Base-by-base conservation (phyloP, 2,888 invertebrate genomes). In the Poecilobothrus nobilitatus region DNA sequence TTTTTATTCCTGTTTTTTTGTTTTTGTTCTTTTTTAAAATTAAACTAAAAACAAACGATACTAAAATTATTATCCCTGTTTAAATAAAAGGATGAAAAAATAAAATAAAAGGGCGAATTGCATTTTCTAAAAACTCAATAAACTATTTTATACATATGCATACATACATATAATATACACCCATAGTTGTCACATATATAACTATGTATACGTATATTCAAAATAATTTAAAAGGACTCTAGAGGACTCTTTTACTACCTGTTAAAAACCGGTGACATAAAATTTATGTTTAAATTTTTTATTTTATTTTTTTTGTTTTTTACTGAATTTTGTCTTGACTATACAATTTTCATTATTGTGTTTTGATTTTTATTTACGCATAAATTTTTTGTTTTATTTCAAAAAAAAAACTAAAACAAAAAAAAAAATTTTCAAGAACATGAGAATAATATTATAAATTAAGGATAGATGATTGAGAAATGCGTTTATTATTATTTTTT, bases 311-410 rank as follows among this genome's bases (percentile, higher is more conserved):
- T 53, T 9, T 53, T 53, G 53, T 53, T n/a, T 18, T 53, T 53
- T n/a, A 12, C 5, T 53, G 53, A 53, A 18, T 53, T 53, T 53
- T 5, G 15, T 18, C 1, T 53, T 53, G 6, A 37, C 53, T n/a
- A n/a, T n/a, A n/a, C 6, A 18, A 53, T 18, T 18, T 53, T 53
- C 18, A 53, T 53, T 5, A 27, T 5, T 18, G n/a, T 6, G n/a
- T 53, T 53, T 53, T 37, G 53, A 53, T 53, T 53, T 53, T 53
- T 53, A 53, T 53, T 53, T 53, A 53, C 53, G 53, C 53, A 53
- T 53, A 53, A 53, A 53, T 18, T 53, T 53, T 53, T 18, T 18
- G 18, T 12, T 37, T n/a, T n/a, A n/a, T n/a, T n/a, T n/a, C n/a
- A n/a, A n/a, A n/a, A n/a, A n/a, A n/a, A n/a, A n/a, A n/a, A n/a